Evolutionary conservation across 2,888 invertebrate genomes (phyloP).

Genomic region (Fragum whitleyi): DNA sequence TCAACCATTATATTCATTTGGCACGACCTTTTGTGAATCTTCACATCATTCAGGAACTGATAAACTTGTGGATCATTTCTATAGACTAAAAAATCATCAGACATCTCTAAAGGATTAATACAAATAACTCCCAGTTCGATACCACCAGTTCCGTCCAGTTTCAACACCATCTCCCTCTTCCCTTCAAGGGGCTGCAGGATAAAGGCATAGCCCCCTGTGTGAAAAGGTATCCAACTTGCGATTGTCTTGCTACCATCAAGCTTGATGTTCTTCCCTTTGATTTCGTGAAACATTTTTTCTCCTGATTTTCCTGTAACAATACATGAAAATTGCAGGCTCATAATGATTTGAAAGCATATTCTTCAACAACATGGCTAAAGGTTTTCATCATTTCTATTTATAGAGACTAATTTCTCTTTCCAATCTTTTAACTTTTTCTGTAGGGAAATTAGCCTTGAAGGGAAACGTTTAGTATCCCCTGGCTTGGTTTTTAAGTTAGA

Average conservation of each 20-base stretch:
- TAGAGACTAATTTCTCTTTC: no score
- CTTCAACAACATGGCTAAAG: no score
- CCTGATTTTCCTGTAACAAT: no score
- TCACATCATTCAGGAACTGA: conserved; percentile 57
- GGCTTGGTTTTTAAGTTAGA: no score
- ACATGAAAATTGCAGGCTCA: no score
- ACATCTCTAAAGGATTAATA: conserved; percentile 21
- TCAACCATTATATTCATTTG: conserved; percentile 40
- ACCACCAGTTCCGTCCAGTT: conserved; percentile 43
- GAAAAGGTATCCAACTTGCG: conserved; percentile 44
- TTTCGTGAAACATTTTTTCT: conserved; percentile 50
- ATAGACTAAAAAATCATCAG: conserved; percentile 12
- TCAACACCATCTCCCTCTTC: conserved; percentile 24
- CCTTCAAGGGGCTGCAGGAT: conserved; percentile 11
- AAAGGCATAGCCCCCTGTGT: conserved; percentile 46
- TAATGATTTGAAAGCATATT: no score
- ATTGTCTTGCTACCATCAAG: conserved; percentile 25
- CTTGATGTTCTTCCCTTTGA: conserved; percentile 48
- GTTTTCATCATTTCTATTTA: no score
- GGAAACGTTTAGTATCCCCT: no score
- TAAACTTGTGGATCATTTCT: not conserved
- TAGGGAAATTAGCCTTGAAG: no score
- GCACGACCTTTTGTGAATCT: conserved; percentile 51
- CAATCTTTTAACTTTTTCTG: no score
- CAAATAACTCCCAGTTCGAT: conserved; percentile 45